Percentiles rank a stretch among this genome's conserved stretches.
Conservation (phyloP, 1,140 invertebrate genomes). For the Oedothorax gibbosus region DNA sequence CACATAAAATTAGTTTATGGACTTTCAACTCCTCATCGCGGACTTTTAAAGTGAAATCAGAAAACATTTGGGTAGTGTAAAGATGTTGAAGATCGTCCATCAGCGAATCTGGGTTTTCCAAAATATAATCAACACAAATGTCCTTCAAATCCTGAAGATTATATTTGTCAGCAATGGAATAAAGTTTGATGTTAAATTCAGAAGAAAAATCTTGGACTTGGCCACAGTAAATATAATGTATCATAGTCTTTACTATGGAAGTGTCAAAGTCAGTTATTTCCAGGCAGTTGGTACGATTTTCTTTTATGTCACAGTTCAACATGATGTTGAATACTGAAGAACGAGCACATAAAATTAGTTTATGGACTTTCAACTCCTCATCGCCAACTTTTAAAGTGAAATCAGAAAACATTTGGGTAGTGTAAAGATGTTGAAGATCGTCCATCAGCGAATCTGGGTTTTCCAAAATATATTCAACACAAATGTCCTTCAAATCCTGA, state of each 20-base stretch:
- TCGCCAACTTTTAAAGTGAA: slow-evolving; percentile 46
- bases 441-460: background rate
- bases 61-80: background rate
- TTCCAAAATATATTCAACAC: background rate
- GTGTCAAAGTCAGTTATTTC: slow-evolving; percentile 16
- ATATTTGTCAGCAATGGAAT: background rate
- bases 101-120: background rate
- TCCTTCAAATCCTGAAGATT: slow-evolving; percentile 4
- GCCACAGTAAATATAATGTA: slow-evolving; percentile 10
- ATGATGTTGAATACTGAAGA: slow-evolving; percentile 68
- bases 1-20: slow-evolving; percentile 66
- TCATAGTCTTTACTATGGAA: background rate
- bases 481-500: background rate
- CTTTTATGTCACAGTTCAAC: slow-evolving; percentile 64
- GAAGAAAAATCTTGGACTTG: background rate
- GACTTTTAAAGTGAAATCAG: slow-evolving; percentile 43
- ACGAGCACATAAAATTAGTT: slow-evolving; percentile 65
- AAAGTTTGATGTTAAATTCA: background rate
- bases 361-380: slow-evolving; percentile 65
- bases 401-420: background rate
- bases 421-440: slow-evolving; percentile 21
- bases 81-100: slow-evolving; percentile 7
- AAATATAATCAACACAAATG: background rate
- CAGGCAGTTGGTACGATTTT: slow-evolving; percentile 33
- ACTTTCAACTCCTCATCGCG: slow-evolving; percentile 63